phyloP scores from a whole-genome alignment of 2,888 invertebrate genomes.

The Epinotia ramella region DNA sequence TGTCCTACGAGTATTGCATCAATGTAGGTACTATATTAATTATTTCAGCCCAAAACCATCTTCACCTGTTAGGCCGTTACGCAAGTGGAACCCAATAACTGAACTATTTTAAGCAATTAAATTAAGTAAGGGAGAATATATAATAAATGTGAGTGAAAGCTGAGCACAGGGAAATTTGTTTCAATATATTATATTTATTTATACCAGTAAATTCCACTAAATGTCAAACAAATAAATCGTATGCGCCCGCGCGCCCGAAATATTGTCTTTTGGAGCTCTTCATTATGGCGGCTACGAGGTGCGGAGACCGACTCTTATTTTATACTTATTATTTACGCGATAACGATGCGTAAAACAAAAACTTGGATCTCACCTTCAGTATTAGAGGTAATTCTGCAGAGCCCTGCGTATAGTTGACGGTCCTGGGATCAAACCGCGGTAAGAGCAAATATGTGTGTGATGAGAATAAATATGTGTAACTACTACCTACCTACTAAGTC shows the following conservation, averaged over 20 bases:
- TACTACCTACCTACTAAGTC: no score
- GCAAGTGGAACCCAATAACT: constrained; percentile 12
- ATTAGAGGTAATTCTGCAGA: neutral
- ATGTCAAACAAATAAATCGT: constrained; percentile 74
- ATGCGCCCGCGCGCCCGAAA: constrained; percentile 55
- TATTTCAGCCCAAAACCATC: neutral
- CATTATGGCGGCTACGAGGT: constrained; percentile 54
- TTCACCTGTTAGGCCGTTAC: constrained; percentile 19
- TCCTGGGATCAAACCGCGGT: neutral
- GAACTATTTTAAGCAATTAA: constrained; percentile 28
- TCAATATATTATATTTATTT: constrained; percentile 57
- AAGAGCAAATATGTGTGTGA: no score
- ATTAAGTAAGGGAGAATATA: constrained; percentile 27
- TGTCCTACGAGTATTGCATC: neutral
- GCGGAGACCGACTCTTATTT: constrained; percentile 7
- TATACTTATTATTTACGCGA: neutral
- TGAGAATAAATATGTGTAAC: no score
- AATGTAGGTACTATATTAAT: no score
- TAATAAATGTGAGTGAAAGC: constrained; percentile 45
- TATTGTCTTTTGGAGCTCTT: constrained; percentile 60
- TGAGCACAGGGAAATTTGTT: constrained; percentile 42
- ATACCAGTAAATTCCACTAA: constrained; percentile 66
- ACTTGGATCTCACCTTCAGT: neutral
- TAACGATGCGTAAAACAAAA: neutral
- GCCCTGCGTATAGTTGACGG: neutral